These are phyloP conservation scores for Lycia hirtaria DNA, from an alignment of 2,888 invertebrate genomes.

Conservation along the genomic window DNA sequence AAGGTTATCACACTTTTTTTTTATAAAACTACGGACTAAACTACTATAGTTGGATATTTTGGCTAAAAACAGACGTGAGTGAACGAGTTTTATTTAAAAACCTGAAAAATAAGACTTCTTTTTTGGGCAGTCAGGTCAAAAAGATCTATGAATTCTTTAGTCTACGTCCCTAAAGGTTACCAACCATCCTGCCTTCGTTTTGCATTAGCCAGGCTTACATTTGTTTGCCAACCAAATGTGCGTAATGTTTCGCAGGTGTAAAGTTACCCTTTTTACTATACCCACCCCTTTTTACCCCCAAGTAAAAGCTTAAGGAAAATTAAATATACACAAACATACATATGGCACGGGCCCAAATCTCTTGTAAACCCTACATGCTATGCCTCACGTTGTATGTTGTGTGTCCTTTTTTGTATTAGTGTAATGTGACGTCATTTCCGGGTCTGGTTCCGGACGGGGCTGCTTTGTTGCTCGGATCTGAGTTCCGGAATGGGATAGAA, in stretches of 20 bases:
- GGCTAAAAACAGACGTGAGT: no score
- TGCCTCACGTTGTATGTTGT: constrained; percentile 7
- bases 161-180: constrained; percentile 24
- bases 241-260: constrained; percentile 37
- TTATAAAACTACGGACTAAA: no score
- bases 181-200: constrained; percentile 34
- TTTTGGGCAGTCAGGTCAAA: no score
- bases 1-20: no score
- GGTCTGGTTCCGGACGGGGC: constrained; percentile 13
- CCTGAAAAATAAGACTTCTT: no score
- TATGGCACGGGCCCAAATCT: constrained; percentile 16
- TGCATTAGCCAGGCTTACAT: constrained; percentile 41
- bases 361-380: constrained; percentile 16
- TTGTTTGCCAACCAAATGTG: constrained; percentile 42
- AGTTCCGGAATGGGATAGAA: constrained; percentile 24
- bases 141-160: constrained; percentile 15
- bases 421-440: constrained; percentile 29
- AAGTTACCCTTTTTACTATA: constrained; percentile 36
- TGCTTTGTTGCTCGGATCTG: constrained; percentile 16
- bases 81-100: no score
- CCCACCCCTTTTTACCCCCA: constrained; percentile 31
- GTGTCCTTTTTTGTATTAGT: constrained; percentile 21
- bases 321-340: constrained; percentile 31
- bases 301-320: constrained; percentile 36
- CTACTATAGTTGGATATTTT: no score